phyloP scores from a whole-genome alignment of 2,888 invertebrate species.

The Vandiemenella viatica region DNA sequence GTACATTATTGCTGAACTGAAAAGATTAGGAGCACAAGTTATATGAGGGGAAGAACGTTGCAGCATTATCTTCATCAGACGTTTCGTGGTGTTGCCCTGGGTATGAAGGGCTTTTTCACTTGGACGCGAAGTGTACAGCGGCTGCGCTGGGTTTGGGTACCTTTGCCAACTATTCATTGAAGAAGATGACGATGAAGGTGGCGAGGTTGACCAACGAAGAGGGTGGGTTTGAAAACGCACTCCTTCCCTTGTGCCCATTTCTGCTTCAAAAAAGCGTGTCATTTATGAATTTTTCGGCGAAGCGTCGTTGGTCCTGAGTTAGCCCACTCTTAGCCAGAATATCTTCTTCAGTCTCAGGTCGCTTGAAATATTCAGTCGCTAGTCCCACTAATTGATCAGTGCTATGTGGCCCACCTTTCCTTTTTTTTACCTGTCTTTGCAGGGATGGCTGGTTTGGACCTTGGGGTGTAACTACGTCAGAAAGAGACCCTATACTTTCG shows the following conservation, averaged over 20 bases:
- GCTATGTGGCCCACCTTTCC: not conserved
- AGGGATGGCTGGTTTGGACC: not conserved
- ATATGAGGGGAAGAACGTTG: not conserved
- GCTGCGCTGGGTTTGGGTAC: not conserved
- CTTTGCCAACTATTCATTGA: not conserved
- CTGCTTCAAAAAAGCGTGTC: slow-evolving; percentile 3
- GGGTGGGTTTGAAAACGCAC: not conserved
- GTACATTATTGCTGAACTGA: not conserved
- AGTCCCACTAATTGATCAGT: slow-evolving; percentile 1
- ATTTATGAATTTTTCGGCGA: slow-evolving; percentile 4
- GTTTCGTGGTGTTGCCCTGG: not conserved
- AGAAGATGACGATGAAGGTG: not conserved
- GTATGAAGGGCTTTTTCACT: not conserved
- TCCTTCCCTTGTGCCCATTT: slow-evolving; percentile 1
- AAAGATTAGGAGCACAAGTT: not conserved
- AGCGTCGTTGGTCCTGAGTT: not conserved
- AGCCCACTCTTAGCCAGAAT: not conserved
- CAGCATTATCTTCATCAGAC: not conserved
- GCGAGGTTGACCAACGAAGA: not conserved
- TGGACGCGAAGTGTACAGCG: not conserved
- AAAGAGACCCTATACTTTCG: not conserved
- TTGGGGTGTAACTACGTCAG: not conserved
- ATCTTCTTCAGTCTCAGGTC: not conserved
- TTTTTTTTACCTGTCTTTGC: not conserved
- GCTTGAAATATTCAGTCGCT: not conserved